A percentile compares a stretch with the other conserved stretches of the same genome.
Evolutionary conservation across 2,888 invertebrate species (phyloP).

Genomic region (Pegoplata infirma): DNA sequence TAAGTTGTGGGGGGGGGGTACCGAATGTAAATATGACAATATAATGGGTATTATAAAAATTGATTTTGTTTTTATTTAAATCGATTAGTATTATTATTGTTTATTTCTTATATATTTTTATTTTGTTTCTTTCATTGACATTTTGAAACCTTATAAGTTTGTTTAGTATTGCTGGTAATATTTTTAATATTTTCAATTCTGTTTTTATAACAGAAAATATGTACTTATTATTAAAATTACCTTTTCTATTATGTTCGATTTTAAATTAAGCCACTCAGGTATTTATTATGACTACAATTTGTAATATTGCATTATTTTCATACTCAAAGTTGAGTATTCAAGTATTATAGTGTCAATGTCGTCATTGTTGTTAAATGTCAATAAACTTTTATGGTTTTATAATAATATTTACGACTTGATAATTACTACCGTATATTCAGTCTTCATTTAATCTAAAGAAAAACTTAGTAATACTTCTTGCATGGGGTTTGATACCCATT

Average conservation of each 20-base stretch:
- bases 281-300: background rate
- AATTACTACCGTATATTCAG: no score
- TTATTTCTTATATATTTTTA: constrained; percentile 9
- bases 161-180: constrained; percentile 7
- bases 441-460: no score
- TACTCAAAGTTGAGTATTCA: background rate
- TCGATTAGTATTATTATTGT: constrained; percentile 48
- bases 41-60: background rate
- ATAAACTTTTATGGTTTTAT: background rate
- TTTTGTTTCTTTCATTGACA: constrained; percentile 32
- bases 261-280: background rate
- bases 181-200: constrained; percentile 41
- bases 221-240: background rate
- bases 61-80: constrained; percentile 42
- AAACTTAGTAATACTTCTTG: no score
- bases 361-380: background rate
- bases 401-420: no score
- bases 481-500: no score
- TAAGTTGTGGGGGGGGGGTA: no score
- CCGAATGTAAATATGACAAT: no score
- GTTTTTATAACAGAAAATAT: constrained; percentile 37
- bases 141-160: constrained; percentile 44
- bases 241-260: background rate
- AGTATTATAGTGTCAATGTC: background rate
- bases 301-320: background rate